Evolutionary conservation across 2,113 vertebrate genomes (phyloP), one percentile per base, ranked within the genome.

Genomic region (Heloderma charlesbogerti): DNA sequence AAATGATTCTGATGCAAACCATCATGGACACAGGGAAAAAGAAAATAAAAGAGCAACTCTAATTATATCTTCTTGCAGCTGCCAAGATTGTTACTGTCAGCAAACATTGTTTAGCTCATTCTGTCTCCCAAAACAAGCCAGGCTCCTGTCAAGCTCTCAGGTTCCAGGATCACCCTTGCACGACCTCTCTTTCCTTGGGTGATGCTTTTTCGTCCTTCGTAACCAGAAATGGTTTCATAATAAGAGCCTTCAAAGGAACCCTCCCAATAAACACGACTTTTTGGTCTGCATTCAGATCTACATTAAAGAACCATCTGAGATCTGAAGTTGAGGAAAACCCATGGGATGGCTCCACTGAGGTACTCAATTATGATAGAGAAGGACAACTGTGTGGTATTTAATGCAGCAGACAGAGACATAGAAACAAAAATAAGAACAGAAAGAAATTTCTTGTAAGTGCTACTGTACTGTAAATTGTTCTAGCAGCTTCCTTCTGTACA

Each of bases 91-190:
- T 48, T 78, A 91, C 57, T 90, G 87, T 94, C 94, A 94, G 31
- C 27, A 94, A 93, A 80, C 80, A 95, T 93, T 93, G 84, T 83
- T 95, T 77, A 91, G 95, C 85, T 96, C 92, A 87, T 97, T 96
- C 84, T 91, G 81, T 91, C 71, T 95, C 93, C 13, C 45, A 94
- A 84, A 18, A 91, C 71, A 80, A 40, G 27, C 51, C 80, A 31
- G 37, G 13, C 60, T 95, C 95, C 93, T 96, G 94, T 95, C 88
- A 95, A 94, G 82, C 40, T 95, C 84, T 91, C 90, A 95, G 57
- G 87, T 60, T 93, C 6, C 90, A 90, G 85, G 79, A 86, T 77
- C 51, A 77, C 81, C 29, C 84, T 4, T 87, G 77, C 45, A 54
- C 78, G 89, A 0, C 2, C 3, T 4, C 5, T 29, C 79, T 87